These are phyloP conservation scores for Ailurus styani DNA, from an alignment of 2,113 vertebrate genomes.

Conservation along the genomic window DNA sequence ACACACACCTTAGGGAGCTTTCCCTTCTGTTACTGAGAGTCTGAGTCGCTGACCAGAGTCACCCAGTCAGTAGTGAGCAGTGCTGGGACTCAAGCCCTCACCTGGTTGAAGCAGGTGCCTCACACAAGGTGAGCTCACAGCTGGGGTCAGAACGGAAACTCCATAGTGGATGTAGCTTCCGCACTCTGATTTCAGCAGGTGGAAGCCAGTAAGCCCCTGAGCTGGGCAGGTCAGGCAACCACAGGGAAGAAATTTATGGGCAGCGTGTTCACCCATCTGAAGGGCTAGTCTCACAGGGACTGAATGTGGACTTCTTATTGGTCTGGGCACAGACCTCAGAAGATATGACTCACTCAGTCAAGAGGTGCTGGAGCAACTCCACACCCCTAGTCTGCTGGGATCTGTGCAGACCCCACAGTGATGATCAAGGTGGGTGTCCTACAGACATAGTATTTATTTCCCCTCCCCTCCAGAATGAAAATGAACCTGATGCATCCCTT, in stretches of 20 bases:
- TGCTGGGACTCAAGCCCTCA: neutral
- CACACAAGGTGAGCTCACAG: neutral
- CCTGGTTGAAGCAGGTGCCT: too few species aligned
- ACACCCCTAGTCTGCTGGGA: neutral
- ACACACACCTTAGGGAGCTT: neutral
- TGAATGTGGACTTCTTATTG: too few species aligned
- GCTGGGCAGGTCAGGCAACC: neutral
- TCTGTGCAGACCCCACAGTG: neutral
- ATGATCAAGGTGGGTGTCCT: neutral
- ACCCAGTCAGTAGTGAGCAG: neutral
- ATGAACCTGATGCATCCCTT: neutral
- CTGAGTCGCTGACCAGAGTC: neutral
- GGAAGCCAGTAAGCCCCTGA: neutral
- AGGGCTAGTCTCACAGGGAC: too few species aligned
- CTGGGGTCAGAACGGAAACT: neutral
- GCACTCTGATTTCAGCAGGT: neutral
- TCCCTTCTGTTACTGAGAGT: neutral
- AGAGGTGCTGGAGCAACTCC: neutral
- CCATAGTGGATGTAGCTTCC: neutral
- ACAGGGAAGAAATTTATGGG: too few species aligned
- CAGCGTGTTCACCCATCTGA: too few species aligned
- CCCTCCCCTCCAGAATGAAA: neutral
- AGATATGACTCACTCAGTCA: too few species aligned
- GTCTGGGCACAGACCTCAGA: too few species aligned
- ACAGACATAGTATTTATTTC: neutral